These are phyloP conservation scores for Aldabrachelys gigantea DNA, from an alignment of 2,113 vertebrate genomes.

Conservation along the genomic window DNA sequence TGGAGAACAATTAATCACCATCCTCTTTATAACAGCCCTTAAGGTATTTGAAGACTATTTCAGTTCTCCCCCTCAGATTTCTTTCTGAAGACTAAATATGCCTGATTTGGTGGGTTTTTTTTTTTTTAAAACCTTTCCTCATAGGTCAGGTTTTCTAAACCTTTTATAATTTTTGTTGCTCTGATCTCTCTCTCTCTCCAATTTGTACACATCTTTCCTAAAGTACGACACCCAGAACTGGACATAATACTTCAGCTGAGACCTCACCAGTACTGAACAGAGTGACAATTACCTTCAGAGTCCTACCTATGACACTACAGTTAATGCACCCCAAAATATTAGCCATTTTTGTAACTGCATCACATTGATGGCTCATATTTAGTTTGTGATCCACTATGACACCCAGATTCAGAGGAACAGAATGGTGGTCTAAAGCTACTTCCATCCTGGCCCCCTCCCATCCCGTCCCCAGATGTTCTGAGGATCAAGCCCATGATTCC, in stretches of 20 bases:
- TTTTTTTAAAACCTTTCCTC: background rate
- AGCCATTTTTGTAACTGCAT: no score
- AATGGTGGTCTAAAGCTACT: no score
- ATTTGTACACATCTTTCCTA: background rate
- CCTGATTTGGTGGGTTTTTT: background rate
- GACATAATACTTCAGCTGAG: background rate
- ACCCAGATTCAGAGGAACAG: no score
- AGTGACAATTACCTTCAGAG: background rate
- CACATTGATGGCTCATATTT: no score
- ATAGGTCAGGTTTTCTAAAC: background rate
- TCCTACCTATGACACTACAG: background rate
- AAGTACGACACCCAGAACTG: background rate
- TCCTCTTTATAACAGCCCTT: no score
- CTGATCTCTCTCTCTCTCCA: background rate
- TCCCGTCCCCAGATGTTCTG: no score
- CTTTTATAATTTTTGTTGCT: background rate
- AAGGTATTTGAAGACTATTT: no score
- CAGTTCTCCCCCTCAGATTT: background rate
- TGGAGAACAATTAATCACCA: no score
- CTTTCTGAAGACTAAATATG: background rate
- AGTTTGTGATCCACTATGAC: no score
- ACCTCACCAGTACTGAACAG: background rate
- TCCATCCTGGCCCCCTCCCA: no score
- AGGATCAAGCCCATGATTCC: no score
- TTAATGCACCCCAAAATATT: background rate